Conservation (phyloP, 2,888 invertebrate species). For the Papilio protenor region DNA sequence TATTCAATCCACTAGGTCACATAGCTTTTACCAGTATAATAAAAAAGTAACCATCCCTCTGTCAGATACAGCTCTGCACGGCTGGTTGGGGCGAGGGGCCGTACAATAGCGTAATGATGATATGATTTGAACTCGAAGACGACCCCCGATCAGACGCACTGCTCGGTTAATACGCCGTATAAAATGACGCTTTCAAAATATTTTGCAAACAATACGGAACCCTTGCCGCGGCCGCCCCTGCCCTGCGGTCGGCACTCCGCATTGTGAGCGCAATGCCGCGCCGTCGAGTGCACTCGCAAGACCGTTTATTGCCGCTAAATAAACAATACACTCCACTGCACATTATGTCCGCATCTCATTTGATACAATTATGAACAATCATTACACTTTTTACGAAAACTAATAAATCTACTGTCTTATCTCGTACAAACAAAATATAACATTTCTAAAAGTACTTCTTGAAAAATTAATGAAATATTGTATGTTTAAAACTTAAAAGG, state of each 20-base stretch:
- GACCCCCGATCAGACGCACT: conserved; percentile 80
- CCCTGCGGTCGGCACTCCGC: conserved; percentile 59
- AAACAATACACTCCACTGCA: conserved; percentile 52
- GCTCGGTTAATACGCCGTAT: conserved; percentile 79
- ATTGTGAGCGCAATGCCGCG: conserved; percentile 53
- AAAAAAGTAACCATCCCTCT: conserved; percentile 14
- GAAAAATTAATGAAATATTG: background rate
- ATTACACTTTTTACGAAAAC: conserved; percentile 7
- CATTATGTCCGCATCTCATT: conserved; percentile 40
- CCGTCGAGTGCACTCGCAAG: conserved; percentile 69
- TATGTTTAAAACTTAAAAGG: background rate
- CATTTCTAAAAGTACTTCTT: background rate
- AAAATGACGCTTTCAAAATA: conserved; percentile 83
- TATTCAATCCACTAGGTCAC: background rate
- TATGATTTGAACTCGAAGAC: conserved; percentile 76
- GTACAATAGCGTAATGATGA: conserved; percentile 77
- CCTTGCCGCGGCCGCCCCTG: conserved; percentile 63
- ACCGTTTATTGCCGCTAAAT: conserved; percentile 52
- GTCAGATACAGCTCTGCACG: conserved; percentile 53
- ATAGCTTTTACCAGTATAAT: conserved; percentile 10
- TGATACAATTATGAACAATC: background rate
- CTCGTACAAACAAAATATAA: background rate
- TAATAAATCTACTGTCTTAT: background rate
- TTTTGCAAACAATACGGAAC: conserved; percentile 82
- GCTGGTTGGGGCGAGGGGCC: conserved; percentile 55